phyloP scores from a whole-genome alignment of 2,113 vertebrate species.

The Axis porcinus region DNA sequence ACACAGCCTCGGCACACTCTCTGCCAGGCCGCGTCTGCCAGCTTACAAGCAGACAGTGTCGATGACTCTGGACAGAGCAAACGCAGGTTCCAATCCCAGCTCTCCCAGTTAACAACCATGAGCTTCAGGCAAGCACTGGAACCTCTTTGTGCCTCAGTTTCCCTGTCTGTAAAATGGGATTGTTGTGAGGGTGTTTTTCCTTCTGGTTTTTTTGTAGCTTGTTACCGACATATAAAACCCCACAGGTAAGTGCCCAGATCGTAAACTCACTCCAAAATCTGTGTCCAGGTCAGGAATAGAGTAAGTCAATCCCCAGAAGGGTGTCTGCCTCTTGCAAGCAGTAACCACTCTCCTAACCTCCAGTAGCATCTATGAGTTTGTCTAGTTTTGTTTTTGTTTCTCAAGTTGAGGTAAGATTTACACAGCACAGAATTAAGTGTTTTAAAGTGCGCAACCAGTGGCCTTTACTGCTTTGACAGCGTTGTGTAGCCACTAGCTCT shows the following conservation, averaged over 20 bases:
- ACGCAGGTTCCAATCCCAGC: not conserved
- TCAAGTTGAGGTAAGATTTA: not conserved
- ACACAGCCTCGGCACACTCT: not conserved
- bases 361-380: not conserved
- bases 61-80: not conserved
- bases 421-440: not conserved
- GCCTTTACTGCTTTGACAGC: not conserved
- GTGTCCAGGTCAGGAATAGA: not conserved
- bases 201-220: not conserved
- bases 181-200: not conserved
- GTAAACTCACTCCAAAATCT: not conserved
- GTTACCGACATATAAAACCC: not conserved
- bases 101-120: not conserved
- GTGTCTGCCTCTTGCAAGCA: not conserved
- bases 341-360: not conserved
- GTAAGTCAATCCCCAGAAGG: not conserved
- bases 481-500: not conserved
- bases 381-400: not conserved
- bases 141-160: not conserved
- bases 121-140: not conserved
- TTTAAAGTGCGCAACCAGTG: not conserved
- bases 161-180: not conserved
- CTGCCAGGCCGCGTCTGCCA: not conserved
- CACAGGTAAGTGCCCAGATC: not conserved
- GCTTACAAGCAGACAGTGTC: not conserved